Conservation (phyloP, 2,113 vertebrate species). For the human region GRCh38 chr2:173202501-173203000, state of each 20-base stretch:
- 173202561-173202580: background rate
- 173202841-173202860: conserved; percentile 11
- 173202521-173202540: background rate
- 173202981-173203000: background rate
- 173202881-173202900: background rate
- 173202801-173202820: background rate
- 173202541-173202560: background rate
- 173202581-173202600: background rate
- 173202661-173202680: background rate
- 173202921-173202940: conserved; percentile 10
- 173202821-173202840: background rate
- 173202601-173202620: background rate
- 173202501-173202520: background rate
- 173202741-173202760: background rate
- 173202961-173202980: conserved; percentile 16
- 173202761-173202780: background rate
- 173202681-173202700: background rate
- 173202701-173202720: background rate
- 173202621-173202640: background rate
- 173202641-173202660: background rate
- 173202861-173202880: conserved; percentile 7
- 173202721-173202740: background rate
- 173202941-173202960: background rate
- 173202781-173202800: background rate
- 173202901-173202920: conserved; percentile 22